Evolutionary conservation across 2,797 vertebrate genomes (phyloP), one percentile per base, ranked within the genome.

Genomic region (Tokudaia muenninki): DNA sequence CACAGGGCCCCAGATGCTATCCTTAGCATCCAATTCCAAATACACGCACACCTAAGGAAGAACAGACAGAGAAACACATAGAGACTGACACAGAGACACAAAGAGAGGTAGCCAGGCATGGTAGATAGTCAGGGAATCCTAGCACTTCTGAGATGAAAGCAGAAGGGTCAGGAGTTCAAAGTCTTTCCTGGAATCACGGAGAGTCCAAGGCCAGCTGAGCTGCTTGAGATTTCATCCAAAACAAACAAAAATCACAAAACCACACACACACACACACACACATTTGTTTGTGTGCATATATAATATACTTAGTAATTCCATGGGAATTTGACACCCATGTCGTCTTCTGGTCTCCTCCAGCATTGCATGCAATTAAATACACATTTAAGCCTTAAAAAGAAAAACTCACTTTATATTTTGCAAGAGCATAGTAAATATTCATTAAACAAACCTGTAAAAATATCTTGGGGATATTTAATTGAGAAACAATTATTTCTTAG

Each of bases 381-480:
- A 44, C 14, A 83, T 41, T 84, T 84, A 84, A 47, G 31, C 12
- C 52, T 84, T 41, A 24, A 16, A 29, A 41, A 41, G 14, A 37
- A 81, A 41, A 41, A 67, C 19, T 57, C 34, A 75, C 37, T 52
- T 65, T 92, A 24, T 81, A 86, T 34, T 87, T 59, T 90, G 21
- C 72, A 87, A 80, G 50, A 90, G 90, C 65, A 90, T 37, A n/a
- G 57, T 75, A 67, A 93, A 47, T 55, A 29, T 77, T 81, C n/a
- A 78, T 37, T 90, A 59, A 81, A 77, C 61, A 75, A 75, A 87
- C 16, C 87, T 8, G 24, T 65, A 57, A 77, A 92, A 75, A 31
- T 63, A 41, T 78, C n/a, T 72, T 72, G 44, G 79, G 24, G 9
- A 10, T 55, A 82, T 89, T 81, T 81, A 82, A 87, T 90, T 87